Evolutionary conservation across 2,797 vertebrate species (phyloP).

Genomic region (Enteromius treurensis): DNA sequence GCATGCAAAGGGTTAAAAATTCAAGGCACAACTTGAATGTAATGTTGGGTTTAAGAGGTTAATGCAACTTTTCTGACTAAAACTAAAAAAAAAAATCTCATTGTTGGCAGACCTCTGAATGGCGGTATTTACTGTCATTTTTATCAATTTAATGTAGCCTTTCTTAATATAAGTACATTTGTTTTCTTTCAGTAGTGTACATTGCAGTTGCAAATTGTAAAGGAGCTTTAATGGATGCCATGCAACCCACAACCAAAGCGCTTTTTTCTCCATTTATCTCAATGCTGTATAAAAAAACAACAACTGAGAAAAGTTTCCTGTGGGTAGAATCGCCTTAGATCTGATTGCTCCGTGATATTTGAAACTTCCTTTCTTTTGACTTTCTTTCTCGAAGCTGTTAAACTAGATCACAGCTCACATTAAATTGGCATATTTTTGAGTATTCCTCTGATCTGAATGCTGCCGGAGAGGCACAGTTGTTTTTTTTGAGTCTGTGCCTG

Average conservation of each 20-base stretch:
- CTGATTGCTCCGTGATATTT: background rate
- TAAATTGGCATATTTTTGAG: conserved; percentile 29
- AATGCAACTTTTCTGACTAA: background rate
- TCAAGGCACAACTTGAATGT: too few relatives aligned
- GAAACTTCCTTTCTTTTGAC: conserved; percentile 10
- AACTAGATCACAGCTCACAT: conserved; percentile 27
- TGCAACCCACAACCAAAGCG: background rate
- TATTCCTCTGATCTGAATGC: conserved; percentile 35
- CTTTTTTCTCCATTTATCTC: background rate
- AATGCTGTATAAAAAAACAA: background rate
- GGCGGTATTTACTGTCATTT: background rate
- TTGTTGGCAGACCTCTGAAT: background rate
- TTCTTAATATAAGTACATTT: background rate
- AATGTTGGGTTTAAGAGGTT: too few relatives aligned
- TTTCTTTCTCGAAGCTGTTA: conserved; percentile 27
- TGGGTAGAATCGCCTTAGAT: background rate
- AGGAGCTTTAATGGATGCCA: background rate
- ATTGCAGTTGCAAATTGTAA: background rate
- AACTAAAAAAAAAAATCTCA: background rate
- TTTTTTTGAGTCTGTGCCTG: conserved; percentile 20
- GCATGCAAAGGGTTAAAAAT: too few relatives aligned
- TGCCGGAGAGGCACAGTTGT: conserved; percentile 17
- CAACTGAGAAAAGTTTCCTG: background rate
- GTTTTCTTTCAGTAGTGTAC: background rate
- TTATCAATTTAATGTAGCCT: background rate